Evolutionary conservation across 2,888 invertebrate species (phyloP).

Genomic region (Himalopsyche kuldschensis): DNA sequence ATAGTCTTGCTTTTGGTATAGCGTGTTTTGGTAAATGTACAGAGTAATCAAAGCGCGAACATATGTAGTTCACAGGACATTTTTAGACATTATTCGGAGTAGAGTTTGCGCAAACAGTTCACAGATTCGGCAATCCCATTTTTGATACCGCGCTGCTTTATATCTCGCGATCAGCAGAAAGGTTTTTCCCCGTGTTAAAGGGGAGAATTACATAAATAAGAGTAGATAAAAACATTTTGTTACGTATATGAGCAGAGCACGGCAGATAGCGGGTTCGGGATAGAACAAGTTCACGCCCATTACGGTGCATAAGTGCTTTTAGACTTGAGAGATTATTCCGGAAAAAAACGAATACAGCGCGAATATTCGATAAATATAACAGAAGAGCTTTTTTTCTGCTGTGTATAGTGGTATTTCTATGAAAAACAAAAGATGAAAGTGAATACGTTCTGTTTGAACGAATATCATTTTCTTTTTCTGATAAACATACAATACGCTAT

Average conservation of each 20-base stretch:
- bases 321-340: neutral
- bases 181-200: conserved; percentile 34
- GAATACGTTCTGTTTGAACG: neutral
- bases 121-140: conserved; percentile 4
- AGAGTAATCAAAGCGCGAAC: neutral
- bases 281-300: conserved; percentile 22
- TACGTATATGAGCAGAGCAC: conserved; percentile 13
- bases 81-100: neutral
- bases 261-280: conserved; percentile 16
- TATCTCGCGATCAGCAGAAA: conserved; percentile 21
- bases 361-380: neutral
- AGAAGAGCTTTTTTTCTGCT: neutral
- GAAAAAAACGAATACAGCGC: neutral
- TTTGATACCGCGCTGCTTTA: conserved; percentile 21
- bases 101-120: neutral
- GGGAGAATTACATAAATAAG: conserved; percentile 37
- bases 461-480: neutral
- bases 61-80: neutral
- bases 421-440: neutral
- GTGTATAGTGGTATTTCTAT: neutral
- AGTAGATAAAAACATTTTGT: conserved; percentile 35
- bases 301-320: conserved; percentile 23
- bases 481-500: neutral
- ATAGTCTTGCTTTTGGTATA: too few relatives aligned
- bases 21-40: too few relatives aligned